Conservation (phyloP, 2,888 invertebrate species). For the Parnassius orleans region DNA sequence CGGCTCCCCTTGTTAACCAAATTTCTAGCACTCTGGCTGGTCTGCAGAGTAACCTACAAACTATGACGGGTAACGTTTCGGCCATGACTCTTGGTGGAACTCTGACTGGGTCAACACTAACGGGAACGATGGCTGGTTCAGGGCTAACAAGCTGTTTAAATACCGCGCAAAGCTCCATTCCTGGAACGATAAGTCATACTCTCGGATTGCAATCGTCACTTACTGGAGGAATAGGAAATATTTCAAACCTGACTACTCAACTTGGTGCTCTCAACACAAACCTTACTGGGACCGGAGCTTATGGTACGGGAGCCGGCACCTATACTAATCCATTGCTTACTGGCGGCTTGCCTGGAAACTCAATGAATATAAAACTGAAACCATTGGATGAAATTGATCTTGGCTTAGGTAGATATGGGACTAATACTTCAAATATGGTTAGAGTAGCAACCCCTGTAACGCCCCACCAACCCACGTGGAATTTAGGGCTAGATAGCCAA, state of each 20-base stretch:
- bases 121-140: constrained; percentile 73
- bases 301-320: constrained; percentile 70
- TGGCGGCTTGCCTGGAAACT: constrained; percentile 79
- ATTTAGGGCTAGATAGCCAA: constrained; percentile 82
- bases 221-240: constrained; percentile 65
- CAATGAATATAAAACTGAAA: constrained; percentile 85
- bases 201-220: constrained; percentile 69
- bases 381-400: constrained; percentile 87
- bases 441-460: constrained; percentile 84
- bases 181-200: constrained; percentile 65
- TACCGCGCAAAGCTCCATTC: constrained; percentile 68
- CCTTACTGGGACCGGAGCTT: constrained; percentile 59
- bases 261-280: constrained; percentile 68
- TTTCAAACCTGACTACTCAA: constrained; percentile 67
- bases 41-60: constrained; percentile 72
- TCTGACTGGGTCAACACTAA: constrained; percentile 69
- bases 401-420: constrained; percentile 81
- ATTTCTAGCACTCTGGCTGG: constrained; percentile 74
- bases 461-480: constrained; percentile 81
- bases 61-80: constrained; percentile 67
- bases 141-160: constrained; percentile 70
- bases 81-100: constrained; percentile 67
- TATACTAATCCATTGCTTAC: constrained; percentile 85
- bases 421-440: constrained; percentile 63
- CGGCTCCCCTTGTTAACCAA: constrained; percentile 73